Evolutionary conservation across 2,797 vertebrate species (phyloP), one percentile per base, ranked within the genome.

Genomic region (Poecile montanus): DNA sequence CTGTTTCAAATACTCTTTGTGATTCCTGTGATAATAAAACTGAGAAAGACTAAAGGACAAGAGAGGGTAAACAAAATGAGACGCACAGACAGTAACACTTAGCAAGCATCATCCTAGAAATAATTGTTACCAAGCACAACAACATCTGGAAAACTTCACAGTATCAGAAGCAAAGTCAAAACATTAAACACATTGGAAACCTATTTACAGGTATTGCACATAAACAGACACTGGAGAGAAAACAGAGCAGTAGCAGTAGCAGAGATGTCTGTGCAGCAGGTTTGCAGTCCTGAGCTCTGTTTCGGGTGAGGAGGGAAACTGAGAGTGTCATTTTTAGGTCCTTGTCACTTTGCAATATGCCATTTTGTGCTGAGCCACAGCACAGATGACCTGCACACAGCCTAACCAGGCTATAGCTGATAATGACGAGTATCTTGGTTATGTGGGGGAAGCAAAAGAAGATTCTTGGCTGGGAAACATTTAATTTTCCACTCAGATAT

Each of bases 391-490:
- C 25, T 10, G 15, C 23, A 17, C 4, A 12, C 29, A 21, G 15
- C 15, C 18, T 29, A 36, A 17, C 29, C 11, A 8, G 60, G 22
- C n/a, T 45, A 11, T 0, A 5, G 36, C 13, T 62, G 51, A 38
- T 45, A 45, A 36, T 16, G 0, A 0, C 6, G 38, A 57, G 5
- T 1, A 7, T 11, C 23, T 47, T 4, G 0, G 9, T 58, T n/a
- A 65, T 4, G 6, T 53, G 5, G 8, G 2, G 2, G 12, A 82
- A 66, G 25, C 4, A 66, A 22, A 13, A 20, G 4, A 57, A 84
- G 19, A 77, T 4, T 56, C 1, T 7, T 16, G 5, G 0, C 6
- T 56, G 34, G 60, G 40, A 91, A 85, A 66, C 7, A 57, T 9
- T 38, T 21, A 57, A 13, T 44, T 89, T 38, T 78, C 45, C 47